Base-by-base conservation (phyloP, 1,140 invertebrate species). In the Pseudomyrmex cubaensis region DNA sequence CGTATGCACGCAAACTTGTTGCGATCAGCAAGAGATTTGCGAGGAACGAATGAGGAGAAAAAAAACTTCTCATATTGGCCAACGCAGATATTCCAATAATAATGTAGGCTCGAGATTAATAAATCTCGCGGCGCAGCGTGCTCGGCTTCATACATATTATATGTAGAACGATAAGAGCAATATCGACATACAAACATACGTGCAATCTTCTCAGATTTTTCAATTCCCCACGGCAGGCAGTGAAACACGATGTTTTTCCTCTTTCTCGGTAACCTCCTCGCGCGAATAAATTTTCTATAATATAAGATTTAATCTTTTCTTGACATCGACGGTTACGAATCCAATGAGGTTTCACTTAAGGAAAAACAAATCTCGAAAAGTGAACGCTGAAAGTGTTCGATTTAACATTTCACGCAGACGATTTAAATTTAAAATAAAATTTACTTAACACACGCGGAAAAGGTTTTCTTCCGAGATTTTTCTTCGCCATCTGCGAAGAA, bases 61-160 rank as follows among this genome's bases (percentile, higher is more conserved):
- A 80, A 70, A 25, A 12, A 78, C 3, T 57, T 70, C 44, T 2
- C 64, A 76, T 83, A 83, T 88, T 80, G 87, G 54, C 57, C 62
- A 62, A 52, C 50, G 48, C 67, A 64, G 62, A 78, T 69, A 88
- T 88, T 88, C 69, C 87, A 72, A 88, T 88, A 88, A 75, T 88
- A 88, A 75, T 61, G 46, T 50, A 64, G 78, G 67, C 73, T 69
- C 67, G 57, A 80, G 83, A 87, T 88, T 88, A 88, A 85, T 88
- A 88, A 88, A 85, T 86, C 77, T 66, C 50, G 12, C 73, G 61
- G 5, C 63, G 56, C 63, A 59, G 35, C 66, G 54, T 48, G 61
- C 59, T 57, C 73, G 25, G 48, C 54, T 56, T 69, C 25, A 54
- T 8, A n/a, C 17, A 44, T 67, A 66, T 52, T 50, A 35, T 12